Base-by-base conservation (phyloP, 2,113 vertebrate species). In the Furnarius figulus region DNA sequence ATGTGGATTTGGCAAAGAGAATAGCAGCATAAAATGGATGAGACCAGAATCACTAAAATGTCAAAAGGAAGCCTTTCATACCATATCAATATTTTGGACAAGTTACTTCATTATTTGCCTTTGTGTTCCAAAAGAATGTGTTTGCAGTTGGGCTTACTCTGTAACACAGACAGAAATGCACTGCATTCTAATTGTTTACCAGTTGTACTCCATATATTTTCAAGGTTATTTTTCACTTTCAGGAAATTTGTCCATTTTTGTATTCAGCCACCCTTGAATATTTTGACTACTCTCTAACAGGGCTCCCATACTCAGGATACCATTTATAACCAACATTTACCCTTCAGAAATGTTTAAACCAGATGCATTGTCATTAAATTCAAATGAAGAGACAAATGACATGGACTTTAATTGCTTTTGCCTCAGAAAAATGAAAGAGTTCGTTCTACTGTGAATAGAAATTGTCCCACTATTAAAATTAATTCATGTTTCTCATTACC, bases 381-480 rank as follows among this genome's bases (percentile, higher is more conserved):
- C 24, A 95, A 97, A 96, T 79, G 21, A 87, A 94, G 66, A 87
- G 3, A 73, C 31, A 92, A 93, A 89, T 74, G 47, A 50, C 47
- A 66, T 35, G 9, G 22, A 74, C 40, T 89, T 92, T 74, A 87
- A 90, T 59, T 97, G 37, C 74, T 76, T 96, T 95, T 96, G n/a
- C 14, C 22, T 87, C 25, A 83, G 70, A 96, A 96, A 91, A 75
- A 91, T 62, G 10, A 42, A 94, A 77, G 22, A 74, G 5, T 85
- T 91, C 31, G 86, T 94, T 94, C 58, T 77, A 70, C 9, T 83
- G n/a, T 89, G 67, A 89, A 92, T 95, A 95, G 89, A 94, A 95
- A 96, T 91, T 49, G 24, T 52, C 23, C 12, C 37, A 61, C 15
- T 55, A 47, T 92, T 85, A 71, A 94, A 94, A 97, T 92, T 86